These are phyloP conservation scores for Conus canariensis DNA, from an alignment of 2,888 invertebrate species.

Conservation along the genomic window DNA sequence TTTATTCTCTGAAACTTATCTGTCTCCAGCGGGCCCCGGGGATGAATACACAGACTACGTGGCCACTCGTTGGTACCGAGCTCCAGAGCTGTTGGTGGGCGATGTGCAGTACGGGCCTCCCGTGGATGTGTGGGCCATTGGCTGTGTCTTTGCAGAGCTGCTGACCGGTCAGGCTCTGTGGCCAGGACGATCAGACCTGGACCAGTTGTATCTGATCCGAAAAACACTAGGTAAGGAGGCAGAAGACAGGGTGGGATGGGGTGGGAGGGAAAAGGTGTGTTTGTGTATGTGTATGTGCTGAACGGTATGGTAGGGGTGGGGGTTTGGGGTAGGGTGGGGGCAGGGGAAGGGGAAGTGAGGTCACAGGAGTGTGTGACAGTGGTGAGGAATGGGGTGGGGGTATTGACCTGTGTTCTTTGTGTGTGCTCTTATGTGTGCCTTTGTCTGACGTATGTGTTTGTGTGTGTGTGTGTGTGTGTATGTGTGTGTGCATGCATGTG, in stretches of 20 bases:
- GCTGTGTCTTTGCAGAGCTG: conserved; percentile 81
- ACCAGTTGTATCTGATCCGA: conserved; percentile 96
- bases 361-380: neutral
- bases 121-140: conserved; percentile 99
- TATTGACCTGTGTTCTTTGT: neutral
- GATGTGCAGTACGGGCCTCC: conserved; percentile 89
- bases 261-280: too few species aligned
- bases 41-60: conserved; percentile 99
- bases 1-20: neutral
- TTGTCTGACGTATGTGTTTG: neutral
- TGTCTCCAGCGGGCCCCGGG: conserved; percentile 85
- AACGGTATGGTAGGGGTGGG: too few species aligned
- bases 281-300: too few species aligned
- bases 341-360: neutral
- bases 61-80: conserved; percentile 98
- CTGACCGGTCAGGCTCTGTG: conserved; percentile 82
- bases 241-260: neutral
- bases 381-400: neutral
- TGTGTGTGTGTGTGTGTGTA: neutral
- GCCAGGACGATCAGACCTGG: conserved; percentile 99
- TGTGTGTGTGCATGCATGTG: neutral
- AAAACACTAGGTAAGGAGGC: conserved; percentile 86
- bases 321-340: too few species aligned
- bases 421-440: too few species aligned
- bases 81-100: conserved; percentile 97